Conservation (phyloP, 2,113 vertebrate species). For the Cairina moschata region DNA sequence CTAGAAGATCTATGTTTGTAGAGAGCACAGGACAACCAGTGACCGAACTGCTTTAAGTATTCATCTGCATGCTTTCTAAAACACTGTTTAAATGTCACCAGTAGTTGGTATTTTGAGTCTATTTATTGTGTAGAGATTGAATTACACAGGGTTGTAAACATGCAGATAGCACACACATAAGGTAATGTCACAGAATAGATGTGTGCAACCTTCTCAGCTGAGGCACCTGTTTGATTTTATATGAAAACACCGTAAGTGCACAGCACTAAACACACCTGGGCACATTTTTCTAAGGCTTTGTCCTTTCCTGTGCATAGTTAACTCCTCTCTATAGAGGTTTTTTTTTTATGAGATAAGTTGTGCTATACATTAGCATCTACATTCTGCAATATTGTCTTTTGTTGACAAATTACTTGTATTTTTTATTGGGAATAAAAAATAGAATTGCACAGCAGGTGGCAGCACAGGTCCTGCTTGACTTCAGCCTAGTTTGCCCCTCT, state of each 20-base stretch:
- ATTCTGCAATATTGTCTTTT: neutral
- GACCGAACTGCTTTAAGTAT: neutral
- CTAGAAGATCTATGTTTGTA: neutral
- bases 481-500: neutral
- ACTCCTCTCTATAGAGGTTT: neutral
- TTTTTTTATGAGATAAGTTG: neutral
- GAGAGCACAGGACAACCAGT: neutral
- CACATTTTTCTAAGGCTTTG: neutral
- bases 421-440: neutral
- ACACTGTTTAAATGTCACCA: neutral
- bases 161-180: neutral
- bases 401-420: neutral
- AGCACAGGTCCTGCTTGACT: neutral
- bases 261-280: neutral
- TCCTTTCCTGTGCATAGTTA: neutral
- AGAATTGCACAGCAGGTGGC: slow-evolving; percentile 35
- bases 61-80: neutral
- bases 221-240: neutral
- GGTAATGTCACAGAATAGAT: neutral
- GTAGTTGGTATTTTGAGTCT: neutral
- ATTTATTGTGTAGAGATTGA: neutral
- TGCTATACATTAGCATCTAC: too few species aligned
- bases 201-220: neutral
- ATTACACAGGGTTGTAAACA: neutral
- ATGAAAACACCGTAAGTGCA: too few species aligned